Evolutionary conservation across 2,888 invertebrate genomes (phyloP), one percentile per base, ranked within the genome.

Genomic region (Eledona agricola): DNA sequence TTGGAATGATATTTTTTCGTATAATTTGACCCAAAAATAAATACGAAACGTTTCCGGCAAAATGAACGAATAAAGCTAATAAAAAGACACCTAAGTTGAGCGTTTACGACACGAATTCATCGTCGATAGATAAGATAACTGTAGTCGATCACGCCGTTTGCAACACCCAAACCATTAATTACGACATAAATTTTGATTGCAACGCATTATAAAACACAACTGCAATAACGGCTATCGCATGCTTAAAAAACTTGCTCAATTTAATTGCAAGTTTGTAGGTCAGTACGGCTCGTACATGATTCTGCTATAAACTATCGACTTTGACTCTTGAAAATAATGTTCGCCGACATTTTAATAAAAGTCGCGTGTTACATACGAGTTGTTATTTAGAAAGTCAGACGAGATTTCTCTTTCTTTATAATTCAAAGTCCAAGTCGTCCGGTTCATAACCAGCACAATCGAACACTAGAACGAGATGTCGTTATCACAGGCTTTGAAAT

Each of bases 211-310:
- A 42, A 26, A 42, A 42, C 5, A 16, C 26, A 38, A 16, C 17
- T 38, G 17, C 28, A 15, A 7, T 12, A 20, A 42, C 42, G 29
- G 42, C 20, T 42, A 42, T 22, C 11, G 7, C 3, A 16, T 22
- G 12, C 10, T 12, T 22, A 29, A 29, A 45, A 29, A 45, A 45
- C 32, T 45, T 45, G 45, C 45, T 45, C 45, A 45, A 45, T 45
- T 45, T 45, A 45, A 45, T 45, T 45, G 45, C 45, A 25, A 32
- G 23, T 45, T 45, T 45, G 25, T 45, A 34, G 45, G 45, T 45
- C 45, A 45, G 43, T 32, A 13, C 13, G 12, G 9, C 28, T 23
- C 19, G 15, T 20, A 34, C 34, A 7, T 9, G 11, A 31, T 9
- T 6, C 31, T 5, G 31, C 15, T 31, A 15, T 15, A 31, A 31